phyloP scores from a whole-genome alignment of 1,140 invertebrate species.

The Zaprionus tsacasi region DNA sequence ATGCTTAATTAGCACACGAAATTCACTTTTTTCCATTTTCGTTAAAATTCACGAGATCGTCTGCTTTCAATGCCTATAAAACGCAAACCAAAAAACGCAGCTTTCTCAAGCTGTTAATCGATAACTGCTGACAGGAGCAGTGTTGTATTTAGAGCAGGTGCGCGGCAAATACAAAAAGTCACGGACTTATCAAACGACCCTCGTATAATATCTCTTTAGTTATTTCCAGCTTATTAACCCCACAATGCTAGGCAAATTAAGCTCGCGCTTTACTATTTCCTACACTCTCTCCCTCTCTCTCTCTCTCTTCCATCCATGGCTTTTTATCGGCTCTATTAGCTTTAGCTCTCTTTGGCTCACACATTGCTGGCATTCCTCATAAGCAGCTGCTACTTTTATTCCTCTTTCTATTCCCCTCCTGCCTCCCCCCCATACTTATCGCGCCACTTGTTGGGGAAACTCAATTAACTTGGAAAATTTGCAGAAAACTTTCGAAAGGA shows the following conservation, averaged over 20 bases:
- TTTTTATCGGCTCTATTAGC: conserved; percentile 26
- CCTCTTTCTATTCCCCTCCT: not conserved
- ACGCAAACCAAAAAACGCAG: too few relatives aligned
- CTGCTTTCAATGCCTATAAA: too few relatives aligned
- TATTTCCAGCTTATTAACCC: conserved; percentile 1
- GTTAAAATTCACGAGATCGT: too few relatives aligned
- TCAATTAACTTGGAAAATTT: conserved; percentile 69
- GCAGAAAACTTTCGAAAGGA: conserved; percentile 50
- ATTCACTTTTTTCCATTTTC: too few relatives aligned
- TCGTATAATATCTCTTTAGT: conserved; percentile 1
- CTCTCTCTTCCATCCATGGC: not conserved
- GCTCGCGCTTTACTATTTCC: conserved; percentile 2
- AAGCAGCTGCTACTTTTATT: conserved; percentile 10
- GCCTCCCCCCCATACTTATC: not conserved
- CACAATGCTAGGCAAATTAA: conserved; percentile 1
- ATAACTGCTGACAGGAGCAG: too few relatives aligned
- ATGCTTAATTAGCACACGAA: too few relatives aligned
- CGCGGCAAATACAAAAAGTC: too few relatives aligned
- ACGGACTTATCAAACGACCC: too few relatives aligned
- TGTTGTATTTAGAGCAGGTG: too few relatives aligned
- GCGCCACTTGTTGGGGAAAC: conserved; percentile 60
- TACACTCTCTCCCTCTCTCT: too few relatives aligned
- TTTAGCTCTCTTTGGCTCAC: not conserved
- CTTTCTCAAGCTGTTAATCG: too few relatives aligned
- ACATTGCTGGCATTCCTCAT: conserved; percentile 14